phyloP scores from a whole-genome alignment of 2,888 invertebrate genomes.

The Spilosoma lubricipeda region DNA sequence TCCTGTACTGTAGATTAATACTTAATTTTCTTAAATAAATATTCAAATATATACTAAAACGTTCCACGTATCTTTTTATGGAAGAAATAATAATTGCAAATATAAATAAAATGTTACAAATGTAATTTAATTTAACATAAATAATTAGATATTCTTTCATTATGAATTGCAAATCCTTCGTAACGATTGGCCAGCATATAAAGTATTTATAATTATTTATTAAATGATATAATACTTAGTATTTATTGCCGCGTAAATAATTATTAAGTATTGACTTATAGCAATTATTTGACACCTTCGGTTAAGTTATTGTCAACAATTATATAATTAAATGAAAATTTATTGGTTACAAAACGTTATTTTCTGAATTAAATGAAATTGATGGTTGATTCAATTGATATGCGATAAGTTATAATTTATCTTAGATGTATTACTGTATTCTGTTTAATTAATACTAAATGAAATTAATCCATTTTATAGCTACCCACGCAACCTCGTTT shows the following conservation, averaged over 20 bases:
- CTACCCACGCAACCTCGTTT: too few species aligned
- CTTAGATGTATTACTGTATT: not conserved
- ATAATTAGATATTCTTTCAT: constrained; percentile 30
- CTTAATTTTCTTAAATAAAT: constrained; percentile 1
- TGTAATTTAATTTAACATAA: constrained; percentile 31
- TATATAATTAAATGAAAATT: not conserved
- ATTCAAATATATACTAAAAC: not conserved
- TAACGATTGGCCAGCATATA: constrained; percentile 28
- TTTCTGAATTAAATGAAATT: not conserved
- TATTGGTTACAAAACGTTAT: not conserved
- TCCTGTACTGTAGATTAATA: not conserved
- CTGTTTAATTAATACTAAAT: too few species aligned
- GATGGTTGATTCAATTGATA: not conserved
- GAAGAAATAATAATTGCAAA: constrained; percentile 22
- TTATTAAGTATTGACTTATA: not conserved
- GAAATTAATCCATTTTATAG: too few species aligned
- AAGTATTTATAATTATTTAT: not conserved
- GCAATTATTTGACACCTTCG: not conserved
- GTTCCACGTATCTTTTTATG: constrained; percentile 8
- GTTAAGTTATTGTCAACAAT: not conserved
- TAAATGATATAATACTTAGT: not conserved
- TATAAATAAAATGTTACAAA: constrained; percentile 29
- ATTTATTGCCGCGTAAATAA: not conserved
- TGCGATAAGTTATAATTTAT: not conserved
- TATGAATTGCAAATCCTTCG: constrained; percentile 41